Evolutionary conservation across 2,888 invertebrate species (phyloP), one percentile per base, ranked within the genome.

Genomic region (Molorchus minor): DNA sequence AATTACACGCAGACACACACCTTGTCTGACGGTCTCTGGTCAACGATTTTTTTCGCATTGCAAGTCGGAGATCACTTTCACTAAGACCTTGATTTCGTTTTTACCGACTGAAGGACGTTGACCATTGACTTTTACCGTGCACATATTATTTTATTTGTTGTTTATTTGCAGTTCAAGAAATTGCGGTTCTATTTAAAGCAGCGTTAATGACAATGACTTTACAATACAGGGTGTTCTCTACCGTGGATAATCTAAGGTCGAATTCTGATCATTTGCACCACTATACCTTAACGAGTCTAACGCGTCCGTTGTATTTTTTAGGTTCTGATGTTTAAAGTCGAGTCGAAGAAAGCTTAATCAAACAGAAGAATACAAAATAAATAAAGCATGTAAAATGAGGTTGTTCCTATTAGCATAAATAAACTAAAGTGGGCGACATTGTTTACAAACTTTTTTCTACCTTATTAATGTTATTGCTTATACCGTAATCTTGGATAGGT

Each of bases 1-100:
- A n/a, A n/a, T n/a, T n/a, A n/a, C n/a, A n/a, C 15, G 47, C 16
- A 56, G 57, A 56, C 46, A 54, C 62, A 53, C 56, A 54, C 54
- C 21, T 47, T 13, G 52, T 40, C 45, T 46, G 35, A 13, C 33
- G 21, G 33, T n/a, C 13, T 30, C 29, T 29, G 40, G 46, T 41
- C 44, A 29, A 30, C 29, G 16, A 8, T 19, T 38, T 47, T 58
- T 55, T 59, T 55, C 38, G 49, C 55, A 30, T 38, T 55, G 29
- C 30, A 44, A 21, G 41, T 20, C 2, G 19, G 46, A 20, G 54
- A 59, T 61, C 58, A 68, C 68, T 68, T 68, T 68, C 68, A 68
- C 68, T 65, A 47, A 53, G 58, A 55, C 58, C 66, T 65, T 68
- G 58, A 61, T 64, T 60, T 30, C 40, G 19, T 58, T 56, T 56